Conservation (phyloP, 1,140 invertebrate species). For the Heliconius hermathena region DNA sequence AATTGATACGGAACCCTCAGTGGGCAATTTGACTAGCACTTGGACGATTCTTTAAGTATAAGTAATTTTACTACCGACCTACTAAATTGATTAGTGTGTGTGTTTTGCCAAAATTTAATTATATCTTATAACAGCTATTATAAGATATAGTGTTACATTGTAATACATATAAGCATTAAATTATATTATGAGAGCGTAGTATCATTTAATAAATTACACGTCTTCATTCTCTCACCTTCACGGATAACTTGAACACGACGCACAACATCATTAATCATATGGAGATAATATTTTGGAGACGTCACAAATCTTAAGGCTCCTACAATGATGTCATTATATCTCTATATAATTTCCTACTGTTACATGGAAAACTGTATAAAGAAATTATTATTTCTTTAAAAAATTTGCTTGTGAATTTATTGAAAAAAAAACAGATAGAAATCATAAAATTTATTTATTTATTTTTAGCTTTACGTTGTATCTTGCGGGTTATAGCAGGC, state of each 20-base stretch:
- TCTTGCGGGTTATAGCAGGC: too few relatives aligned
- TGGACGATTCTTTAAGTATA: too few relatives aligned
- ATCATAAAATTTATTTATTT: too few relatives aligned
- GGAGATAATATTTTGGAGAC: not conserved
- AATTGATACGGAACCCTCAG: too few relatives aligned
- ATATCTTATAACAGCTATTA: not conserved
- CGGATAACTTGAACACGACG: conserved; percentile 11
- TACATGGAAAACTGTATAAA: too few relatives aligned
- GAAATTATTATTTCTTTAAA: not conserved
- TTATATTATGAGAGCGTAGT: conserved; percentile 18
- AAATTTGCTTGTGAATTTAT: too few relatives aligned
- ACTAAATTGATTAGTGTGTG: too few relatives aligned
- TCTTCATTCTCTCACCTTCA: conserved; percentile 9
- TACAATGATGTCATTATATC: not conserved
- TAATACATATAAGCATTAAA: not conserved
- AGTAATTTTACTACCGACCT: too few relatives aligned
- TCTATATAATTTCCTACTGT: too few relatives aligned
- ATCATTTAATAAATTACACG: conserved; percentile 20
- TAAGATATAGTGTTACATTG: not conserved
- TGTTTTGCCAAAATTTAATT: not conserved
- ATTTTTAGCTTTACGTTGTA: too few relatives aligned
- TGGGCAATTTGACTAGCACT: too few relatives aligned
- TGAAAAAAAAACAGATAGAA: too few relatives aligned
- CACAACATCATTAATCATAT: conserved; percentile 16
- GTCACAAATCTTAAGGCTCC: not conserved